Conservation (phyloP, 2,113 vertebrate species). For the Pluvianellus socialis region DNA sequence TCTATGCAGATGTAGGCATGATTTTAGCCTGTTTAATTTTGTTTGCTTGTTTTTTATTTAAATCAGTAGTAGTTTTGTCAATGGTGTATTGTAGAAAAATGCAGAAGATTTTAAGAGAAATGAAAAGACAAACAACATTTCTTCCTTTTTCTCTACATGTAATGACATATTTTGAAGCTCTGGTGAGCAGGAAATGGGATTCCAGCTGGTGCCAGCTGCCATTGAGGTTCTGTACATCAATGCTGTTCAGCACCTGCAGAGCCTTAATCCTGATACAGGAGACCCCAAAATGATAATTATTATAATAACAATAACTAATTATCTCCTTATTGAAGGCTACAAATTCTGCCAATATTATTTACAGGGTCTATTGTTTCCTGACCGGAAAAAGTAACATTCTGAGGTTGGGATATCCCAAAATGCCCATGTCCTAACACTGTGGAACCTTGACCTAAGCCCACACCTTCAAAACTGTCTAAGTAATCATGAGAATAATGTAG, state of each 20-base stretch:
- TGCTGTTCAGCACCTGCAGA: conserved; percentile 41
- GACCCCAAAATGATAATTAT: not conserved
- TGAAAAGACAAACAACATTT: conserved; percentile 29
- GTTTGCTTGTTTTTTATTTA: conserved; percentile 24
- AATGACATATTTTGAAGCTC: conserved; percentile 63
- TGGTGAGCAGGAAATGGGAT: conserved; percentile 66
- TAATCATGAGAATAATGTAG: not conserved
- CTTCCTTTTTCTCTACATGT: conserved; percentile 25
- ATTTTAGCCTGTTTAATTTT: not conserved
- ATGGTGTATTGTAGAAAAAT: not conserved
- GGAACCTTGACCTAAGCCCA: not conserved
- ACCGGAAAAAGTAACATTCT: not conserved
- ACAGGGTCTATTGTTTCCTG: not conserved
- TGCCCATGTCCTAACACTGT: not conserved
- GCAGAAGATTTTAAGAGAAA: conserved; percentile 17
- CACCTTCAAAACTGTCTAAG: not conserved
- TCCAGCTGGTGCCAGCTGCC: conserved; percentile 67
- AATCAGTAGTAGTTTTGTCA: conserved; percentile 13
- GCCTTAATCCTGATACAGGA: conserved; percentile 16
- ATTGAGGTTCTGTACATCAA: conserved; percentile 1
- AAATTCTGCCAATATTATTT: not conserved
- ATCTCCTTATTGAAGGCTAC: not conserved
- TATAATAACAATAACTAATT: not conserved
- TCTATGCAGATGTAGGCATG: not conserved
- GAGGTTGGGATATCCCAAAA: not conserved